Percentiles rank a stretch among this genome's conserved stretches.
phyloP scores from a whole-genome alignment of 2,113 vertebrate species.

The Rhinogobius similis region DNA sequence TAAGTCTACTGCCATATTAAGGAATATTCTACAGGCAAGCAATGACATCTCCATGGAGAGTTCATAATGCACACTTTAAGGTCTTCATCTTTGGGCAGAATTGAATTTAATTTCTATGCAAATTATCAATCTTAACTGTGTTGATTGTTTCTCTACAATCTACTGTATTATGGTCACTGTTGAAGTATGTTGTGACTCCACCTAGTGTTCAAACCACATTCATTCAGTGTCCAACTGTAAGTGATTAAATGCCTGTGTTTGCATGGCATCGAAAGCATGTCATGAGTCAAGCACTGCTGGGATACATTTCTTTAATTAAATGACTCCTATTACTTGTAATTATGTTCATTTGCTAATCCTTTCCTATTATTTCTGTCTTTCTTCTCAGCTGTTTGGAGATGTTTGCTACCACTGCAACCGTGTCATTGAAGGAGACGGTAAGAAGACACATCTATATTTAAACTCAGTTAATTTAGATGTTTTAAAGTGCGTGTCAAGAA shows the following conservation, averaged over 20 bases:
- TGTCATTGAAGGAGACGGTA: slow-evolving; percentile 98
- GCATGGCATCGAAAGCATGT: slow-evolving; percentile 31
- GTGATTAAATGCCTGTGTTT: slow-evolving; percentile 11
- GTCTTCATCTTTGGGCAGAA: too few species aligned
- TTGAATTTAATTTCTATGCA: too few species aligned
- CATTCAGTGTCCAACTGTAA: background rate
- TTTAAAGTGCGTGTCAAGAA: background rate
- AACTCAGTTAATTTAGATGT: background rate
- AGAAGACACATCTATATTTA: slow-evolving; percentile 53
- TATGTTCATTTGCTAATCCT: background rate
- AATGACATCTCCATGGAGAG: background rate
- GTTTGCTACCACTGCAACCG: slow-evolving; percentile 98
- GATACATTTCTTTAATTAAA: background rate
- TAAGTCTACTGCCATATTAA: background rate
- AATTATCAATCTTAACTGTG: too few species aligned
- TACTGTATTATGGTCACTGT: background rate
- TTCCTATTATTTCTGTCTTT: slow-evolving; percentile 25
- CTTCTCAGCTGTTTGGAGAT: slow-evolving; percentile 91
- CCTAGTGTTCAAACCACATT: slow-evolving; percentile 18
- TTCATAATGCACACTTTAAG: background rate
- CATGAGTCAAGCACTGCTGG: background rate
- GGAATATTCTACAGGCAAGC: background rate
- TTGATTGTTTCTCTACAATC: background rate
- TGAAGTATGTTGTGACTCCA: slow-evolving; percentile 17
- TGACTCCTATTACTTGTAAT: background rate